Evolutionary conservation across 2,888 invertebrate genomes (phyloP).

Genomic region (Xylocampa areola): DNA sequence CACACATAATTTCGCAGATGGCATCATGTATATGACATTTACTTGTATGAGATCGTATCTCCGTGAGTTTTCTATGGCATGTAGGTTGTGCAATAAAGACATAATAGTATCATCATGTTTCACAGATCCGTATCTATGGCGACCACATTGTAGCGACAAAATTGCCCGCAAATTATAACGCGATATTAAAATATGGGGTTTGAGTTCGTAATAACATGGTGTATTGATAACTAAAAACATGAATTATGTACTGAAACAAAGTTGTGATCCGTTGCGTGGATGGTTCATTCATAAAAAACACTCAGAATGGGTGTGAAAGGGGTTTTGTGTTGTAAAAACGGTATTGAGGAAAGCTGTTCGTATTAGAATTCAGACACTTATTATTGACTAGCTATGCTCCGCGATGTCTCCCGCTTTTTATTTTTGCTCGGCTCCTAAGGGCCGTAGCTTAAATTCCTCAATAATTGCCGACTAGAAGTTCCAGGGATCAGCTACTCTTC

Average conservation of each 20-base stretch:
- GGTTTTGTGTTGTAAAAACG: too few species aligned
- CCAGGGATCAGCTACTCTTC: too few species aligned
- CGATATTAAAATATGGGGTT: slow-evolving; percentile 63
- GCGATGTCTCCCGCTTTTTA: too few species aligned
- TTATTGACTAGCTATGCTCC: too few species aligned
- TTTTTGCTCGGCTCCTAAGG: too few species aligned
- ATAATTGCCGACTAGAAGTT: too few species aligned
- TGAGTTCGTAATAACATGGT: slow-evolving; percentile 61
- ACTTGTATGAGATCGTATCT: slow-evolving; percentile 44
- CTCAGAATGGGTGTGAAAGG: neutral
- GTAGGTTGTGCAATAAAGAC: slow-evolving; percentile 58
- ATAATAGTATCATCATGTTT: slow-evolving; percentile 63
- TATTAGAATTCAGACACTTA: too few species aligned
- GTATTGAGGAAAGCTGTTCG: too few species aligned
- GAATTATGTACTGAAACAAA: slow-evolving; percentile 46
- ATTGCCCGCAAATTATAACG: slow-evolving; percentile 62
- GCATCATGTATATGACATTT: slow-evolving; percentile 20
- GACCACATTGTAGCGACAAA: slow-evolving; percentile 64
- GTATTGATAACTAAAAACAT: slow-evolving; percentile 54
- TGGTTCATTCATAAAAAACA: slow-evolving; percentile 27
- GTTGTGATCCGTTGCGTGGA: slow-evolving; percentile 14
- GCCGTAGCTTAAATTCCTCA: too few species aligned
- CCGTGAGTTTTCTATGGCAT: slow-evolving; percentile 45
- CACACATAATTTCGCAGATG: slow-evolving; percentile 22
- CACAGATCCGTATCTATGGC: slow-evolving; percentile 60